Evolutionary conservation across 2,888 invertebrate species (phyloP), one percentile per base, ranked within the genome.

Genomic region (Platypus cylindrus): DNA sequence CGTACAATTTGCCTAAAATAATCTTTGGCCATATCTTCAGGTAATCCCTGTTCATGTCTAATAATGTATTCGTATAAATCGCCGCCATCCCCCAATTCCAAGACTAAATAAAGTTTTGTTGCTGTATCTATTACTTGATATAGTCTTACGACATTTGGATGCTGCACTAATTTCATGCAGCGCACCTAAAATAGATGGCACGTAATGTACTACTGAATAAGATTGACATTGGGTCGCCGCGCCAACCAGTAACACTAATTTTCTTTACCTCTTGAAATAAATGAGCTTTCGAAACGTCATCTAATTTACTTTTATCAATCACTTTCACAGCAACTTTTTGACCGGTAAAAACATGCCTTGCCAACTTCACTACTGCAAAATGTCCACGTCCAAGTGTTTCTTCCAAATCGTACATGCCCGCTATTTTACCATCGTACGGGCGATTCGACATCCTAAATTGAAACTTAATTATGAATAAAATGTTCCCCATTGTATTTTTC

Each of bases 81-180:
- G 29, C 94, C 94, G 30, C 97, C 97, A 67, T 98, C 95, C 11
- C 94, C 98, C 54, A 95, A 68, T 67, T 98, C 98, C 58, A 98
- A 69, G 59, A 98, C 94, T 62, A 91, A 73, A 67, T 91, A 91
- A 54, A 95, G 71, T 67, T 98, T 97, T 44, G 94, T 94, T 62
- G 93, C 90, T 22, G 98, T 99, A 66, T 98, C 98, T 58, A 98
- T 98, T 44, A 98, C 97, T 71, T 98, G 95, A 66, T 99, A 98
- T 31, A 98, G 70, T 36, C 95, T 73, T 29, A 98, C 97, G 24
- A 98, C 95, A 67, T 98, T 93, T 18, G 97, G 95, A 67, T 98
- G 98, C 62, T 98, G 97, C 29, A 99, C 97, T 51, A 98, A 67
- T 66, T 97, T 97, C 95, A 97, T 97, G 62, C 95, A 97, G 45